A percentile compares a stretch with the other conserved stretches of the same genome.
Conservation (phyloP, 2,113 vertebrate species). For the Vulpes lagopus region DNA sequence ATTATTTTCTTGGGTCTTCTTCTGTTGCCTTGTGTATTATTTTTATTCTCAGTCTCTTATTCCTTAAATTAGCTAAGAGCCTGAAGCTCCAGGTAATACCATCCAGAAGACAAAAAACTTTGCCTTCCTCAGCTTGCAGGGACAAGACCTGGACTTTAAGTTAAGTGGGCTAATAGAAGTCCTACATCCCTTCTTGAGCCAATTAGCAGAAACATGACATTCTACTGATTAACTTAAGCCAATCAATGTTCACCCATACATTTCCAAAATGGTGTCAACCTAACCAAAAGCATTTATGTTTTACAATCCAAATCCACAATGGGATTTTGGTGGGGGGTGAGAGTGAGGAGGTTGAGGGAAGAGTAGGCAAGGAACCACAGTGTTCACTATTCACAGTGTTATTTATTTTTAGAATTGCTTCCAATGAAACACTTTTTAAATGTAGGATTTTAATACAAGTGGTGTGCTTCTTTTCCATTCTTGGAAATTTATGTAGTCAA, state of each 20-base stretch:
- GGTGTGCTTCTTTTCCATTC: background rate
- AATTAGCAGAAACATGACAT: background rate
- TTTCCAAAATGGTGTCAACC: background rate
- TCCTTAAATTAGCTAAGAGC: background rate
- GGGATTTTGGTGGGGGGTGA: background rate
- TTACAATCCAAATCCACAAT: background rate
- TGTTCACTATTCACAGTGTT: background rate
- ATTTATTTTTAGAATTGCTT: background rate
- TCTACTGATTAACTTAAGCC: background rate
- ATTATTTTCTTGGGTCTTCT: background rate
- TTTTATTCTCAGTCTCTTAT: background rate
- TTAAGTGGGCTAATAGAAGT: background rate
- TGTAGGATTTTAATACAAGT: background rate
- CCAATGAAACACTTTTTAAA: background rate
- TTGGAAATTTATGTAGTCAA: background rate
- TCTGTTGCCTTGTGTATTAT: background rate
- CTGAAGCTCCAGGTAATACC: background rate
- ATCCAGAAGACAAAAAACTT: background rate
- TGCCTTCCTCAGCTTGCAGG: background rate
- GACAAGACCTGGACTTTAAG: background rate
- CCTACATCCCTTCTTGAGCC: background rate
- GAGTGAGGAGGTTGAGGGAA: too few species aligned
- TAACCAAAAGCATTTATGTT: background rate
- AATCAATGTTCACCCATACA: background rate
- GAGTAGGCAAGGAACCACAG: background rate